Evolutionary conservation across 2,113 vertebrate genomes (phyloP).

Genomic region (Heptranchias perlo): DNA sequence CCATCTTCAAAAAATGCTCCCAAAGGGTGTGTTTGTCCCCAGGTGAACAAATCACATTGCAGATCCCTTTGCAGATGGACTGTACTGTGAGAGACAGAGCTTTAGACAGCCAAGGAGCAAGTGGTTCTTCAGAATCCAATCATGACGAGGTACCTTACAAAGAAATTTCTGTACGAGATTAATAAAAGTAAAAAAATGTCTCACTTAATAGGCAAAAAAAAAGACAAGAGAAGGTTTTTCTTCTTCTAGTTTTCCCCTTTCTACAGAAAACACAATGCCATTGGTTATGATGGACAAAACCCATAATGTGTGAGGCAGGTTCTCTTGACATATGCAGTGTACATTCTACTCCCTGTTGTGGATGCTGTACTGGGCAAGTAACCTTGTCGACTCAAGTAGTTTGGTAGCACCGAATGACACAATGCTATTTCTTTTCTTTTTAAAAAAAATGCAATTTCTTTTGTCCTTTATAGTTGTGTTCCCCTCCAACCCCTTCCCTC

Average conservation of each 20-base stretch:
- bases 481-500: neutral
- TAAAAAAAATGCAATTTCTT: neutral
- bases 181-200: neutral
- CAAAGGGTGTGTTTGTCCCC: constrained; percentile 47
- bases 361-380: neutral
- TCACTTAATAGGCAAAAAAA: neutral
- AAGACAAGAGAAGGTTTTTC: too few relatives aligned
- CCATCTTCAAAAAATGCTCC: constrained; percentile 52
- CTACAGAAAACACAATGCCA: neutral
- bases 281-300: neutral
- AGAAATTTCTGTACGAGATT: neutral
- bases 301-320: neutral
- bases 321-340: neutral
- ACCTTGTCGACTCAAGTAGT: neutral
- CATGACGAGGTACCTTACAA: constrained; percentile 61
- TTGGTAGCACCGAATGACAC: neutral
- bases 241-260: neutral
- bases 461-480: neutral
- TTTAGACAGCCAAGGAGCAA: constrained; percentile 60
- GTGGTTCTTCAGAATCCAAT: constrained; percentile 56
- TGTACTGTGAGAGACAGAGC: constrained; percentile 52
- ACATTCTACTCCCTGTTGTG: neutral
- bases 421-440: neutral
- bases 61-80: constrained; percentile 12
- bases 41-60: neutral